Base-by-base conservation (phyloP, 1,140 invertebrate species). In the Agrypnia vestita region DNA sequence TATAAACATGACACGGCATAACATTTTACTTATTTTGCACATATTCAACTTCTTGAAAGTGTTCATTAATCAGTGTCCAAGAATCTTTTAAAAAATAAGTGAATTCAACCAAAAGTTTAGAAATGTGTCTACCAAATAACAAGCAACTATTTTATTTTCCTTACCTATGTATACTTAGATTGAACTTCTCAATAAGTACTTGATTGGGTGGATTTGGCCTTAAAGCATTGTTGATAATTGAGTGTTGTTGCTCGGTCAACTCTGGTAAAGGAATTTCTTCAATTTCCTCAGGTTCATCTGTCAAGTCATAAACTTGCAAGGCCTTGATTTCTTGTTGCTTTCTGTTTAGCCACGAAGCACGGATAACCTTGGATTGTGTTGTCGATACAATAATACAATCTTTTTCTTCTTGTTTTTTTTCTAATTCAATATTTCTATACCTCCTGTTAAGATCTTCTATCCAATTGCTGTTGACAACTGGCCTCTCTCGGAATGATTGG, bases 101-200 rank as follows among this genome's bases (percentile, higher is more conserved):
- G 1, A 35, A 35, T 35, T 6, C 25, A 35, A 35, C 6, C 25
- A 35, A 35, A 3, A 35, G 25, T 35, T 3, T 35, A 35, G 25
- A 6, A 35, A 35, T 35, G 25, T 35, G 25, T 6, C 1, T 35
- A 35, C 25, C 25, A 35, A 35, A 35, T 35, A 35, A 1, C 1
- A 35, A 1, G 6, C 25, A 1, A 35, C 25, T 3, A 1, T 59
- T 11, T 59, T 59, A n/a, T 53, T 12, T 35, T n/a, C 44, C 79
- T 81, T 82, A 89, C 88, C 87, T 87, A 84, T 81, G 89, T 80
- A 93, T 92, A 64, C 90, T 91, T 43, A 93, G 85, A 84, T 91
- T 93, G 82, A 93, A 93, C 84, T 93, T 93, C 17, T 90, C 87
- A 3, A 91, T 85, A 0, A 93, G 81, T 17, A 91, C 84, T 83